A percentile compares a stretch with the other conserved stretches of the same genome.
These are phyloP conservation scores for Ictalurus furcatus DNA, from an alignment of 2,113 vertebrate species.

Conservation along the genomic window DNA sequence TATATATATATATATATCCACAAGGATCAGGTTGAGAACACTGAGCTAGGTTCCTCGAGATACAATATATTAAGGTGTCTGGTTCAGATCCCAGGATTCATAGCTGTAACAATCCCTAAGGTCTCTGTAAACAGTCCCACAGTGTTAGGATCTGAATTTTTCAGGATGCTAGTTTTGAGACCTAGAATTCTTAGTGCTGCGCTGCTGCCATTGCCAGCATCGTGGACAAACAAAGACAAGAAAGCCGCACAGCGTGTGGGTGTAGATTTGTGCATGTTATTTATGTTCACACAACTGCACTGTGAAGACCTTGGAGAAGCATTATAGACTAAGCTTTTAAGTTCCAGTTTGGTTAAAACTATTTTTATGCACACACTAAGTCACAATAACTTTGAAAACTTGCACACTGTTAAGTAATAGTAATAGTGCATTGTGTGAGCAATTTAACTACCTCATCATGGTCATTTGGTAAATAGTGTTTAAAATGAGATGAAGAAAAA, in stretches of 20 bases:
- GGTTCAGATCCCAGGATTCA: no score
- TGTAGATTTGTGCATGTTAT: constrained; percentile 34
- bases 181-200: background rate
- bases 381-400: constrained; percentile 1
- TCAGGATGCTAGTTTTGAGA: background rate
- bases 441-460: background rate
- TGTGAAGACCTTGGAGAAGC: constrained; percentile 21
- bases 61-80: no score
- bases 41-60: no score
- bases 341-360: constrained; percentile 4
- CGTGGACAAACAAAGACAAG: constrained; percentile 39
- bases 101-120: background rate
- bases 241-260: constrained; percentile 23
- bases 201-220: constrained; percentile 22
- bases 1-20: no score
- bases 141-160: background rate
- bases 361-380: constrained; percentile 6
- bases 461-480: constrained; percentile 10
- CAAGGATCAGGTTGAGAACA: no score
- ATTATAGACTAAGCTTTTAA: constrained; percentile 6
- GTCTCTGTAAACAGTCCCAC: background rate
- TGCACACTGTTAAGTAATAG: background rate
- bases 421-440: background rate
- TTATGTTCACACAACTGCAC: constrained; percentile 39
- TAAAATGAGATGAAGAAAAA: background rate